Percentiles rank a stretch among this genome's conserved stretches.
These are phyloP conservation scores for Monomorium pharaonis DNA, from an alignment of 1,140 invertebrate genomes.

Conservation along the genomic window DNA sequence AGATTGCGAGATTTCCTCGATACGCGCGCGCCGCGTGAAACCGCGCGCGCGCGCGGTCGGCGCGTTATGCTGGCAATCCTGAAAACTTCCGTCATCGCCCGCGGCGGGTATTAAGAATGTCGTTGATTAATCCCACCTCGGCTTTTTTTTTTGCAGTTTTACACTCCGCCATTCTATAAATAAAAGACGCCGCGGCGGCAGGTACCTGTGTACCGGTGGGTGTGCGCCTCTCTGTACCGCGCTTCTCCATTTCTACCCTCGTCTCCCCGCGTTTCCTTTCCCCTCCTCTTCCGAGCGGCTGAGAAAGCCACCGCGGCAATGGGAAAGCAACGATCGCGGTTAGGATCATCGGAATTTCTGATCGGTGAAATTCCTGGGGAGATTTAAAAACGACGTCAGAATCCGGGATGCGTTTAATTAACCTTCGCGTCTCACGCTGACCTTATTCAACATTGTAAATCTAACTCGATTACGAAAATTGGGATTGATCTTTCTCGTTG, in stretches of 20 bases:
- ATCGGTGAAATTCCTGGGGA: conserved; percentile 44
- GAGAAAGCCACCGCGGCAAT: conserved; percentile 50
- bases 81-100: conserved; percentile 59
- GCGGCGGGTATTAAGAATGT: conserved; percentile 56
- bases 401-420: conserved; percentile 39
- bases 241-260: conserved; percentile 24
- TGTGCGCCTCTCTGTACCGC: conserved; percentile 14
- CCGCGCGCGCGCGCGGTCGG: neutral
- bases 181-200: conserved; percentile 32
- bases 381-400: conserved; percentile 13
- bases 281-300: neutral
- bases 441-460: conserved; percentile 27
- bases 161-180: conserved; percentile 24
- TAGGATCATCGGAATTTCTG: conserved; percentile 43
- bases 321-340: conserved; percentile 41
- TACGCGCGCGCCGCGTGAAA: conserved; percentile 34
- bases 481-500: neutral
- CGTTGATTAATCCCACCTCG: conserved; percentile 54
- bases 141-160: conserved; percentile 52
- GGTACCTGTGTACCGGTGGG: conserved; percentile 38
- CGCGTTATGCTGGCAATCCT: conserved; percentile 36
- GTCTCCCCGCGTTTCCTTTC: conserved; percentile 23
- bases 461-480: conserved; percentile 9
- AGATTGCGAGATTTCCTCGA: conserved; percentile 35
- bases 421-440: conserved; percentile 11